Conservation (phyloP, 1,140 invertebrate genomes). For the Drosophila elegans region DNA sequence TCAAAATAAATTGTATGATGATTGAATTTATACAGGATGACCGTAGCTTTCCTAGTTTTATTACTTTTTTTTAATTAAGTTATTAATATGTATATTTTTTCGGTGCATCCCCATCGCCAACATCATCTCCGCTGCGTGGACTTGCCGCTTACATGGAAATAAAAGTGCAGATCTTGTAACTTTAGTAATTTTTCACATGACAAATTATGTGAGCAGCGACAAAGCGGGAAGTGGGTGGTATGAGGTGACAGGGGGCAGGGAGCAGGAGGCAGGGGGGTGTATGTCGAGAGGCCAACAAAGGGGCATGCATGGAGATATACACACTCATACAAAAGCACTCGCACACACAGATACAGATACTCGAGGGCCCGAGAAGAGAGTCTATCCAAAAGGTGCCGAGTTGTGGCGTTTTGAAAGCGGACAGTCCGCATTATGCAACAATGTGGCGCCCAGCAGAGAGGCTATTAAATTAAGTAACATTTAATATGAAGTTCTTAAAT, state of each 20-base stretch:
- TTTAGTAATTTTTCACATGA: constrained; percentile 85
- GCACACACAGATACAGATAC: constrained; percentile 26
- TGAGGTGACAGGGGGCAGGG: not conserved
- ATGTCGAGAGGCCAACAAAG: constrained; percentile 62
- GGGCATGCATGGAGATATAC: constrained; percentile 29
- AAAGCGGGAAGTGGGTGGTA: constrained; percentile 38
- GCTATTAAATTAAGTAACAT: constrained; percentile 31
- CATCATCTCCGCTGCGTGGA: constrained; percentile 66
- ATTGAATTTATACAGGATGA: no score
- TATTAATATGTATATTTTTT: not conserved
- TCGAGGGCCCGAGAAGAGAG: constrained; percentile 22
- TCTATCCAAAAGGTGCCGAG: constrained; percentile 62
- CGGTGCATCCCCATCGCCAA: constrained; percentile 16
- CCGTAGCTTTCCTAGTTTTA: no score
- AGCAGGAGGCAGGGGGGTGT: not conserved
- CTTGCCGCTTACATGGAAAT: constrained; percentile 79
- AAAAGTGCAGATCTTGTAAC: constrained; percentile 83
- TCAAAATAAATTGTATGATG: no score
- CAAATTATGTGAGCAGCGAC: constrained; percentile 82
- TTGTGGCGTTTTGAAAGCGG: constrained; percentile 61
- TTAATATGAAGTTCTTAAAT: constrained; percentile 8
- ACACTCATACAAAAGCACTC: constrained; percentile 16
- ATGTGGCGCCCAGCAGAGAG: constrained; percentile 22
- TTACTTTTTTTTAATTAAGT: no score
- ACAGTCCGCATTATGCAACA: constrained; percentile 54